Conservation (phyloP, 2,113 vertebrate genomes). For the Charina bottae region DNA sequence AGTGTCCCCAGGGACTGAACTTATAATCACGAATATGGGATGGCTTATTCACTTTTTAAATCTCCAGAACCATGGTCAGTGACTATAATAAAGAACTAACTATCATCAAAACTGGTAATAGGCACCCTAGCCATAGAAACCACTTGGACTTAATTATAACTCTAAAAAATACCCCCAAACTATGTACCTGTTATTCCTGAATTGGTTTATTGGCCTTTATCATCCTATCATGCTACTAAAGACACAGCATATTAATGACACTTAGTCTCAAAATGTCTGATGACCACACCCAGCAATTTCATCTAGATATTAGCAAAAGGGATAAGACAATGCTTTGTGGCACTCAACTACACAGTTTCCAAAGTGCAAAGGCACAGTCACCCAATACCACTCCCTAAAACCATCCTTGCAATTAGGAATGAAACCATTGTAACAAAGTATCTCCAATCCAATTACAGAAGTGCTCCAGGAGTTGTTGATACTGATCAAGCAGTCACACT, state of each 20-base stretch:
- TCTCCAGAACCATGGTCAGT: neutral
- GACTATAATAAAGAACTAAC: neutral
- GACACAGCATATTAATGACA: neutral
- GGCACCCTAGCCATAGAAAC: neutral
- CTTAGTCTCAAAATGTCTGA: neutral
- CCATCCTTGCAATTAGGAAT: neutral
- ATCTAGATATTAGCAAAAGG: neutral
- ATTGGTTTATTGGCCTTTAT: neutral
- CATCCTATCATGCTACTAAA: neutral
- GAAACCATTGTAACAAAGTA: neutral
- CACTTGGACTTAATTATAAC: neutral
- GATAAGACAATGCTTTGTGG: neutral
- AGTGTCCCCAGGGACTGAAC: neutral
- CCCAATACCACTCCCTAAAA: neutral
- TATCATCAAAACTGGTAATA: neutral
- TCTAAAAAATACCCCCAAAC: neutral
- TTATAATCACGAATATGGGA: neutral
- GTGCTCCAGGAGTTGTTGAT: neutral
- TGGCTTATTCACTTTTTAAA: neutral
- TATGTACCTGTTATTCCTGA: neutral
- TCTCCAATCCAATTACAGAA: neutral
- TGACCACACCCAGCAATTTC: neutral
- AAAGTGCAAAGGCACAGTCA: neutral
- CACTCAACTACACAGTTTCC: neutral
- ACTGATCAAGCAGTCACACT: neutral